Evolutionary conservation across 1,140 invertebrate genomes (phyloP), one percentile per base, ranked within the genome.

Genomic region (Mercenaria mercenaria): DNA sequence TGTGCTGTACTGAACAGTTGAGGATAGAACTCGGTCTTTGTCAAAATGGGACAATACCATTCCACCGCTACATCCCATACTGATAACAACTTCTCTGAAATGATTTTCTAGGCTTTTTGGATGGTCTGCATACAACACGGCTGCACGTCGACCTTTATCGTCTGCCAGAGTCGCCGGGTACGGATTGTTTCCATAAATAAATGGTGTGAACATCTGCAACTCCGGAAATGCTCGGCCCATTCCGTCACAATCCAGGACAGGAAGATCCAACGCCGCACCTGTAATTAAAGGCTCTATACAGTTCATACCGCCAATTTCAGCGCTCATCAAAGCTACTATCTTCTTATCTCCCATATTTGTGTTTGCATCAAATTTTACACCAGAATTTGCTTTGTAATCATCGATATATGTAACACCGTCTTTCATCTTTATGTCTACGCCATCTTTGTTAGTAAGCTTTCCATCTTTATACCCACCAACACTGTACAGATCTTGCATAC

Each of bases 161-260:
- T 95, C 93, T 15, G 91, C 92, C 13, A 95, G 52, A 0, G 90
- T 85, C 0, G 88, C 85, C 15, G 95, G 95, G 80, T 92, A 94
- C 6, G 94, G 90, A 6, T 83, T 67, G 2, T 41, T 34, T n/a
- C 92, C 94, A 76, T 94, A 92, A 34, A 95, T 95, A n/a, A 92
- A 92, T 23, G 95, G 93, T 15, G 85, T 76, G 59, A 93, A 92
- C 95, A 95, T 95, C 90, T 95, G 93, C 10, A 95, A 74, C 69
- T 94, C 92, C 8, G 95, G 95, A 90, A 95, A 95, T 10, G 95
- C 95, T 41, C 95, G 85, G 6, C 95, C 95, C 94, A 95, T 95
- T 6, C 94, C 93, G 83, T 95, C 95, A 20, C 90, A 92, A 88
- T 95, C 95, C 13, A 95, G 32, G 8, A 93, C 79, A 11, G 95